These are phyloP conservation scores for Onychostruthus taczanowskii DNA, from an alignment of 2,113 vertebrate species.

Conservation along the genomic window DNA sequence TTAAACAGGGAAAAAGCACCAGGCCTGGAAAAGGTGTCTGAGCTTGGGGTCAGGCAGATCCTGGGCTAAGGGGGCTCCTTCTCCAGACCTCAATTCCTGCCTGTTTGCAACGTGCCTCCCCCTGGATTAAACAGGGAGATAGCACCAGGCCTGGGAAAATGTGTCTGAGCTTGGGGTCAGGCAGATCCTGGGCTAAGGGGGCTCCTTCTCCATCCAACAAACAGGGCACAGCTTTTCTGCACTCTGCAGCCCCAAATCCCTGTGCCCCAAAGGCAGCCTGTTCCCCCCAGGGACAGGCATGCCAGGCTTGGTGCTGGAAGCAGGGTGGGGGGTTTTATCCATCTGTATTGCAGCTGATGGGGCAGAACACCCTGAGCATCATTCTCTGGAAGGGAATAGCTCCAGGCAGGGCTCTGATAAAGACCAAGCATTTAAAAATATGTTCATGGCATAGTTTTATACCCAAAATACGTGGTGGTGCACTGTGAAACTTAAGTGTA, in stretches of 20 bases:
- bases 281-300: fast-evolving
- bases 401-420: slow-evolving; percentile 10
- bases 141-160: not conserved
- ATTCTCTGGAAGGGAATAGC: not conserved
- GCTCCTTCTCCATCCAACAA: not conserved
- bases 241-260: not conserved
- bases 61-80: not conserved
- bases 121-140: not conserved
- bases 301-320: not conserved
- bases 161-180: fast-evolving
- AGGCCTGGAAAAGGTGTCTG: not conserved
- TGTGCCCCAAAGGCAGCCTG: not conserved
- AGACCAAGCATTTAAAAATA: slow-evolving; percentile 18
- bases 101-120: not conserved
- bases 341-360: not conserved
- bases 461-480: not conserved
- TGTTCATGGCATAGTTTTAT: not conserved
- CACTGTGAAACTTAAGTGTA: not conserved
- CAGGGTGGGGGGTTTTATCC: fast-evolving
- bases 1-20: not conserved
- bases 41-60: fast-evolving
- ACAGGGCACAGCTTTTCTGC: not conserved
- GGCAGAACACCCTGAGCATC: not conserved
- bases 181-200: not conserved
- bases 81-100: not conserved